Base-by-base conservation (phyloP, 2,113 vertebrate species). In the Pteruthius melanotis region DNA sequence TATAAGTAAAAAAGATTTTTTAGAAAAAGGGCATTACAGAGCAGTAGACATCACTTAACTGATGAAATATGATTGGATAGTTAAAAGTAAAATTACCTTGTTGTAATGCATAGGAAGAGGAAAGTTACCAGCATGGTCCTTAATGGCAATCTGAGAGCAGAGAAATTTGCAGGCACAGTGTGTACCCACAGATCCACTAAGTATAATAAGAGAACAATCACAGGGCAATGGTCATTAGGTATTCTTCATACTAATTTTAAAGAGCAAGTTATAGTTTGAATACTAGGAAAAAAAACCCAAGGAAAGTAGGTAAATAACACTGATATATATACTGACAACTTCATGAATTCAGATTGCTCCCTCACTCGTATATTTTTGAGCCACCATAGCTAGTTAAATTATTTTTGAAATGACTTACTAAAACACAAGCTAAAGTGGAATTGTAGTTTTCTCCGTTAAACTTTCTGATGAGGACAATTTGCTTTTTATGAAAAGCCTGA, bases 401-500 rank as follows among this genome's bases (percentile, higher is more conserved):
- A 60, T 85, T 61, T 76, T 52, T 72, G 63, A 63, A 85, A 49
- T 42, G 2, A 52, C 30, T 85, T 65, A 65, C 17, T 56, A 75
- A 86, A 83, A 71, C 11, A 49, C 35, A 52, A 24, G 15, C 23
- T 47, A 47, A 53, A 45, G 39, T 64, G 26, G 31, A 87, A 71
- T 8, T 12, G 4, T 45, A 21, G 20, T 82, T 92, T 88, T 53
- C 35, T 91, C 54, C 61, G 10, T 39, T 39, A 87, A 69, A 57
- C 45, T 56, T 77, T 61, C 78, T 80, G 50, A 74, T 70, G 84
- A 87, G 66, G 23, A n/a, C 54, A 70, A 44, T 85, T 39, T 63
- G 33, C 8, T 89, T 87, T 95, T 79, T 59, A 76, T 83, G 54
- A 80, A 83, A 93, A 91, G 78, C 45, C 42, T 94, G 84, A 95